Percentiles rank a stretch among this genome's conserved stretches.
Conservation (phyloP, 2,113 vertebrate genomes). For the Tachuris rubrigastra region DNA sequence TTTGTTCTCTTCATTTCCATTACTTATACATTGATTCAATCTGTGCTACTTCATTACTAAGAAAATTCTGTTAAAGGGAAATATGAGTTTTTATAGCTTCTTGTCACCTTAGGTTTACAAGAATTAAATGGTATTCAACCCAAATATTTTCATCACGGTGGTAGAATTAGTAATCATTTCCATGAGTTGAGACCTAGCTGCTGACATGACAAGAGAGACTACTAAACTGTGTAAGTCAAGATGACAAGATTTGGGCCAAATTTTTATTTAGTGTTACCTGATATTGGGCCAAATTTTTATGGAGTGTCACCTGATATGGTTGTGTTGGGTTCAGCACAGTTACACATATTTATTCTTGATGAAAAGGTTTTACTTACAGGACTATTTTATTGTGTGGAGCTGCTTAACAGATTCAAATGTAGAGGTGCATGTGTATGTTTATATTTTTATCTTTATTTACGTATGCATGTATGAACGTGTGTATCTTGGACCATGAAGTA, state of each 20-base stretch:
- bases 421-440: neutral
- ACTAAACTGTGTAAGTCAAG: neutral
- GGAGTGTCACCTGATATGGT: neutral
- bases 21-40: neutral
- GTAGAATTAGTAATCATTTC: neutral
- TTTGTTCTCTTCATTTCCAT: neutral
- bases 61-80: neutral
- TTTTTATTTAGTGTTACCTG: neutral
- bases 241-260: neutral
- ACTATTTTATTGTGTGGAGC: neutral
- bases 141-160: neutral
- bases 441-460: neutral
- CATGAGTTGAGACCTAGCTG: neutral
- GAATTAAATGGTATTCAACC: neutral
- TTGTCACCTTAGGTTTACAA: neutral
- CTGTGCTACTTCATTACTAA: neutral
- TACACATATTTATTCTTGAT: neutral
- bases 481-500: neutral
- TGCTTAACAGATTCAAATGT: neutral
- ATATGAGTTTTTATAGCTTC: neutral
- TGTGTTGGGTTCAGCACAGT: neutral
- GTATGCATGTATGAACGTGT: neutral
- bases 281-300: neutral
- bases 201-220: neutral
- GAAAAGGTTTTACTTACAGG: neutral